phyloP scores from a whole-genome alignment of 1,140 invertebrate species.

The Eumaeus atala region DNA sequence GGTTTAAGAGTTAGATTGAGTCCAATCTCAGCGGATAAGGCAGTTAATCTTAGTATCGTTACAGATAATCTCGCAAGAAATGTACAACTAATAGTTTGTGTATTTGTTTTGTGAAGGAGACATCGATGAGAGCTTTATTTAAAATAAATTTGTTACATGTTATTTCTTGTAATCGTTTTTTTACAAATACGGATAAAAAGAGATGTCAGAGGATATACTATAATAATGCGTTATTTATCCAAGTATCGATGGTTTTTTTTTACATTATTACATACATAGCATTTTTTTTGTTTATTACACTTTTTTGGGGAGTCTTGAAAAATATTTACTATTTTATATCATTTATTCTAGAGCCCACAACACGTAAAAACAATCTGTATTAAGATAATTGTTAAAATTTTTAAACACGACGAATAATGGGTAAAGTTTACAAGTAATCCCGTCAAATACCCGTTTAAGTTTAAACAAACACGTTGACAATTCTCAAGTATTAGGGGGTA shows the following conservation, averaged over 20 bases:
- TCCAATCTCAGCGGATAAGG: conserved; percentile 8
- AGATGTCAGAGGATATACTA: too few relatives aligned
- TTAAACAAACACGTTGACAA: conserved; percentile 39
- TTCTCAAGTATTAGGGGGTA: conserved; percentile 46
- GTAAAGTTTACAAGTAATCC: conserved; percentile 31
- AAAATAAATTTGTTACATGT: neutral
- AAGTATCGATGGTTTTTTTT: too few relatives aligned
- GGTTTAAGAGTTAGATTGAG: conserved; percentile 10
- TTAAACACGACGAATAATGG: conserved; percentile 8
- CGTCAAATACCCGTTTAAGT: conserved; percentile 37
- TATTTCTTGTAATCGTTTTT: neutral
- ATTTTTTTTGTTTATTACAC: too few relatives aligned
- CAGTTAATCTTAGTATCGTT: conserved; percentile 3
- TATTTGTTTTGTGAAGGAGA: conserved; percentile 7
- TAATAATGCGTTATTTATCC: too few relatives aligned
- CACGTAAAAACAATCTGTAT: too few relatives aligned
- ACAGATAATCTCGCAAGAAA: conserved; percentile 8
- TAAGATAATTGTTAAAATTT: too few relatives aligned
- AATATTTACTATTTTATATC: neutral
- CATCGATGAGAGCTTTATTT: neutral
- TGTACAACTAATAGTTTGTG: conserved; percentile 9
- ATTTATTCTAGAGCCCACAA: too few relatives aligned
- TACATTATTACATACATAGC: too few relatives aligned
- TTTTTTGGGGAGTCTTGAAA: too few relatives aligned
- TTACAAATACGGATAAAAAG: neutral